These are phyloP conservation scores for Tetramorium bicarinatum DNA, from an alignment of 2,888 invertebrate genomes.

Conservation along the genomic window DNA sequence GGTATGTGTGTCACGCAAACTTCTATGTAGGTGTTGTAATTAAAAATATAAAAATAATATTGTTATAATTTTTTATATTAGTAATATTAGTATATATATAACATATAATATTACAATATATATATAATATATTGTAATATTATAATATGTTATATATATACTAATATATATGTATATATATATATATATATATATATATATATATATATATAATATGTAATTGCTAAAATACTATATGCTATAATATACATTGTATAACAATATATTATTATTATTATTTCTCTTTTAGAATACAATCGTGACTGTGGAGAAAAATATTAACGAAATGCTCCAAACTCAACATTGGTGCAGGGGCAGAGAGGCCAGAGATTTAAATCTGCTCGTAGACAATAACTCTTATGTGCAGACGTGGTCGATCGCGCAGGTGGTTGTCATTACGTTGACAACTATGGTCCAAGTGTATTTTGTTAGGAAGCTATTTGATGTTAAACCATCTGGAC, in stretches of 20 bases:
- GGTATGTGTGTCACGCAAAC: constrained; percentile 87
- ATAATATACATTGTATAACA: not conserved
- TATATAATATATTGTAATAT: not conserved
- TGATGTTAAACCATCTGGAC: constrained; percentile 90
- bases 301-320: constrained; percentile 94
- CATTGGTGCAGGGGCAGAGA: constrained; percentile 93
- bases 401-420: constrained; percentile 96
- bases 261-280: not conserved
- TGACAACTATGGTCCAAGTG: constrained; percentile 93
- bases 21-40: not conserved
- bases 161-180: not conserved
- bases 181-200: not conserved
- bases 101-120: not conserved
- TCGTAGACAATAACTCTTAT: constrained; percentile 94
- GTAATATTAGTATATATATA: not conserved
- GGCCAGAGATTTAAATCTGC: constrained; percentile 93
- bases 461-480: constrained; percentile 96
- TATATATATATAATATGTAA: not conserved
- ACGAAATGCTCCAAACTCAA: constrained; percentile 94
- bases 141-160: not conserved
- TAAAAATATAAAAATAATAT: constrained; percentile 1
- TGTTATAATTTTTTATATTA: not conserved
- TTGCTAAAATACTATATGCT: not conserved
- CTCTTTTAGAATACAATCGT: constrained; percentile 90
- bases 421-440: constrained; percentile 94